A percentile compares a stretch with the other conserved stretches of the same genome.
phyloP scores from a whole-genome alignment of 2,888 invertebrate species.

The Orgyia antiqua region DNA sequence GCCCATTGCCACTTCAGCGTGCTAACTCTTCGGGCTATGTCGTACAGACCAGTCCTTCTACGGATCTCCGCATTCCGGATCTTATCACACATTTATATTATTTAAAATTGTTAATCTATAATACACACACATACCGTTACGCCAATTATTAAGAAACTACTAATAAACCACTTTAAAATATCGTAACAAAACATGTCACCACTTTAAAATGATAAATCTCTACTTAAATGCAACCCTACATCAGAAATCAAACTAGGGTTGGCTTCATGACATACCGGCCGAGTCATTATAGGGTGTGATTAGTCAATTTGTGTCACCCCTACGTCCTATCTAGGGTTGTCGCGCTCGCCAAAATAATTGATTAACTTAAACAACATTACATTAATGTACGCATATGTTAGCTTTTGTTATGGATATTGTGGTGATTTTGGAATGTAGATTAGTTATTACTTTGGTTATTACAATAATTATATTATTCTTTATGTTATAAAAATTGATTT shows the following conservation, averaged over 20 bases:
- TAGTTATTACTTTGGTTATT: conserved; percentile 13
- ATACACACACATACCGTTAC: too few relatives aligned
- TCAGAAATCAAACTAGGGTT: conserved; percentile 58
- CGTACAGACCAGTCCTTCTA: too few relatives aligned
- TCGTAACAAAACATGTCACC: conserved; percentile 43
- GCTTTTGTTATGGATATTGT: conserved; percentile 33
- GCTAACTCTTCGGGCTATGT: too few relatives aligned
- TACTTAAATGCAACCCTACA: conserved; percentile 46
- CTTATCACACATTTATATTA: too few relatives aligned
- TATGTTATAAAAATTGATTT: too few relatives aligned
- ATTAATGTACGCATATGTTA: conserved; percentile 73
- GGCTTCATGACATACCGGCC: conserved; percentile 35
- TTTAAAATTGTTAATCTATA: too few relatives aligned
- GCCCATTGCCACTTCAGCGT: too few relatives aligned
- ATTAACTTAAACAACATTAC: conserved; percentile 67
- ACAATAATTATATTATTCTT: background rate
- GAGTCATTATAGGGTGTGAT: conserved; percentile 59
- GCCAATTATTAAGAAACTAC: too few relatives aligned
- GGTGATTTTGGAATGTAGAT: conserved; percentile 34
- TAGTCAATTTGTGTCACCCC: conserved; percentile 61
- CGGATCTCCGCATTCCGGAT: too few relatives aligned
- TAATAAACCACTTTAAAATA: too few relatives aligned
- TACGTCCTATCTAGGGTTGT: conserved; percentile 34
- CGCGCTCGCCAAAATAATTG: conserved; percentile 56
- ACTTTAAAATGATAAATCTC: conserved; percentile 51